A percentile compares a stretch with the other conserved stretches of the same genome.
Evolutionary conservation across 2,888 invertebrate species (phyloP).

Genomic region (Mycalesis mineus): DNA sequence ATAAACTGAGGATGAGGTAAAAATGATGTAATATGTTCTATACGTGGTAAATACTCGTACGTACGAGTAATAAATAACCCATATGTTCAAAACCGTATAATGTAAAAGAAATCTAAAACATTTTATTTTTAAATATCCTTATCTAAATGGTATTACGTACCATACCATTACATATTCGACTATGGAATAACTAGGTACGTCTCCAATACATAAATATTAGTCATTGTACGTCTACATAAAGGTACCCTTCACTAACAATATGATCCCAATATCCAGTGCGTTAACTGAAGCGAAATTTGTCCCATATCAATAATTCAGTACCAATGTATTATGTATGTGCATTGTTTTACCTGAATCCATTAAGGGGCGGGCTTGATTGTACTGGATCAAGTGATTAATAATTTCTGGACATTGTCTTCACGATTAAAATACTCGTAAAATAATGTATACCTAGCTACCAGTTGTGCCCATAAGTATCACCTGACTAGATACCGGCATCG

Average conservation of each 20-base stretch:
- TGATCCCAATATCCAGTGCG: conserved; percentile 17
- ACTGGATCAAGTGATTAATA: conserved; percentile 13
- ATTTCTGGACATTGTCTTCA: conserved; percentile 4
- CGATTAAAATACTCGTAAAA: background rate
- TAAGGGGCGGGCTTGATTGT: conserved; percentile 19
- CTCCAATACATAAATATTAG: background rate
- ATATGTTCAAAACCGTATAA: no score
- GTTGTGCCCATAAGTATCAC: no score
- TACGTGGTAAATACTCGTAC: no score
- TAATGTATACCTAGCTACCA: no score
- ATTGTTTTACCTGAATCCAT: conserved; percentile 23
- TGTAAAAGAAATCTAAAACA: no score
- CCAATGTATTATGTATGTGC: conserved; percentile 28
- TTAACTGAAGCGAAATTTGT: conserved; percentile 21
- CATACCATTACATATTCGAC: no score
- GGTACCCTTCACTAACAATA: conserved; percentile 4
- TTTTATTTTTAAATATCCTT: no score
- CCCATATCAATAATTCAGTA: conserved; percentile 30
- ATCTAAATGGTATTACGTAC: no score
- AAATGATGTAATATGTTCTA: no score
- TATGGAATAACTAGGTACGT: background rate
- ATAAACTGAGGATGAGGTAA: no score
- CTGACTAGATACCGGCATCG: no score
- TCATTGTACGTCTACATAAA: background rate
- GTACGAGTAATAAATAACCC: no score